A percentile compares a stretch with the other conserved stretches of the same genome.
phyloP scores from a whole-genome alignment of 2,113 vertebrate genomes.

The Plestiodon gilberti region DNA sequence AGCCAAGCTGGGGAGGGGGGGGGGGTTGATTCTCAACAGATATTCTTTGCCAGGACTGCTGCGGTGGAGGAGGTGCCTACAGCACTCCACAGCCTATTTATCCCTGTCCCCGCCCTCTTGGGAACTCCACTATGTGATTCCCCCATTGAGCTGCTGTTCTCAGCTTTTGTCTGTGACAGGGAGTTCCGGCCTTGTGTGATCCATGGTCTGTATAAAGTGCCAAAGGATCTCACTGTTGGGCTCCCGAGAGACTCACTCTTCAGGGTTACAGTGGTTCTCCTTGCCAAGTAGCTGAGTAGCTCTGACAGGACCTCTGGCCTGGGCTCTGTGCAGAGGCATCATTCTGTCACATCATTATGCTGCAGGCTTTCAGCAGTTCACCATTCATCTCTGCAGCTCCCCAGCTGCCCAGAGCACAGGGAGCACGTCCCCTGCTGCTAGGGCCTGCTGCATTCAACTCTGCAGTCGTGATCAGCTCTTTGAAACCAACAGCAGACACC shows the following conservation, averaged over 20 bases:
- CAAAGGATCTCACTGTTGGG: neutral
- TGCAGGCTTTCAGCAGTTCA: constrained; percentile 14
- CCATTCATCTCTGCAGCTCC: constrained; percentile 27
- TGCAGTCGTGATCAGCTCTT: neutral
- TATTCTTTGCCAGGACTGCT: neutral
- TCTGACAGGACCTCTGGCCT: neutral
- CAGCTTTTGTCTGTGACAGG: neutral
- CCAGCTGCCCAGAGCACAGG: neutral
- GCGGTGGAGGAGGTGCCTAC: neutral
- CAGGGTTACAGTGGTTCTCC: neutral
- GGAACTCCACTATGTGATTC: neutral
- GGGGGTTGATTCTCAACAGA: neutral
- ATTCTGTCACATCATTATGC: neutral
- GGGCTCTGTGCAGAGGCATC: constrained; percentile 6
- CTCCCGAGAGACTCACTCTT: neutral
- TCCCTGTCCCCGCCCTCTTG: neutral
- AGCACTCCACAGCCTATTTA: neutral
- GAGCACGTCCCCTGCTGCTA: neutral
- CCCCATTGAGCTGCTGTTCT: neutral
- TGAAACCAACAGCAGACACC: neutral
- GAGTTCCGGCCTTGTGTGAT: neutral
- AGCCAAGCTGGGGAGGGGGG: neutral
- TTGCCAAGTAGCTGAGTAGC: neutral
- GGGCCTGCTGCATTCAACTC: neutral
- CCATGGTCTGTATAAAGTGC: fast-evolving